These are phyloP conservation scores for Tricholauxania praeusta DNA, from an alignment of 2,888 invertebrate species.

Conservation along the genomic window DNA sequence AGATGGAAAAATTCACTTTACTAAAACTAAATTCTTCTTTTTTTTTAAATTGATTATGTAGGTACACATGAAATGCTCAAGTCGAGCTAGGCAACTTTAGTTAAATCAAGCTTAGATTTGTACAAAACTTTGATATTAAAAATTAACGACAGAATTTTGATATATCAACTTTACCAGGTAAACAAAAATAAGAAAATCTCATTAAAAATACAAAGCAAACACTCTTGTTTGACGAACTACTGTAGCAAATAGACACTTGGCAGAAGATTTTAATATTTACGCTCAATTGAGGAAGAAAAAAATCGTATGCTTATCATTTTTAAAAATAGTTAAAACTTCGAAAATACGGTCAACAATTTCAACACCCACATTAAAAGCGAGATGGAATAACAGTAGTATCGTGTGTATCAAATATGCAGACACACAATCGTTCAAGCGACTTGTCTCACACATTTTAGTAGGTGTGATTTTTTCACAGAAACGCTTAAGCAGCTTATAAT, in stretches of 20 bases:
- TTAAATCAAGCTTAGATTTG: too few species aligned
- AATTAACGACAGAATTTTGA: not conserved
- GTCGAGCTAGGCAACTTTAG: too few species aligned
- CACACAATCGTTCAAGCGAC: too few species aligned
- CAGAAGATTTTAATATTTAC: not conserved
- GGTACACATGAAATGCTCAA: too few species aligned
- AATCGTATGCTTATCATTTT: not conserved
- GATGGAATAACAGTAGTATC: not conserved
- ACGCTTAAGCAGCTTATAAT: not conserved
- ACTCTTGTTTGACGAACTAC: conserved; percentile 13
- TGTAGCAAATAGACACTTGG: not conserved
- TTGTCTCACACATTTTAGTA: not conserved
- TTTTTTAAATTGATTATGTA: too few species aligned
- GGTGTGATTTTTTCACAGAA: not conserved
- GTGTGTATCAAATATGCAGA: not conserved
- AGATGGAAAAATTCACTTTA: too few species aligned
- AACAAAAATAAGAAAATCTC: conserved; percentile 7
- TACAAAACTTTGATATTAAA: too few species aligned
- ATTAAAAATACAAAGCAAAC: conserved; percentile 26
- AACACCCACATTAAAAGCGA: conserved; percentile 18
- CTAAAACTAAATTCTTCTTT: too few species aligned
- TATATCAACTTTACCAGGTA: not conserved
- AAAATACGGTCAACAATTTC: conserved; percentile 20
- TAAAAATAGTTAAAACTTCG: not conserved
- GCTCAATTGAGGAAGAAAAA: not conserved